Percentiles rank a stretch among this genome's conserved stretches.
These are phyloP conservation scores for Toxonevra muliebris DNA, from an alignment of 2,888 invertebrate genomes.

Conservation along the genomic window DNA sequence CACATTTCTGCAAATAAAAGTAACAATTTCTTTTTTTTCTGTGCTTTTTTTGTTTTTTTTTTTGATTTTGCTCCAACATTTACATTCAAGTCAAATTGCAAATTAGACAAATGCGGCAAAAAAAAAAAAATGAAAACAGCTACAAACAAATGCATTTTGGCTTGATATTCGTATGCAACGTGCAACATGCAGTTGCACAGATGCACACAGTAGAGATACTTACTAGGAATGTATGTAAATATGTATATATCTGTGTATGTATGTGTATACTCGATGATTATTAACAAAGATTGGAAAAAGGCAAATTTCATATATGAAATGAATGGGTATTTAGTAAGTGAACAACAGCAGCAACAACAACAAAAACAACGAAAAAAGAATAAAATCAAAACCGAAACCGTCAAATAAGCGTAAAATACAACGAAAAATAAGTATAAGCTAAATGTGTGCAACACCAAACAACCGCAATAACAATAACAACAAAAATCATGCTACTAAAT, in stretches of 20 bases:
- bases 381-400: constrained; percentile 3
- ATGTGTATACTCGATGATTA: constrained; percentile 21
- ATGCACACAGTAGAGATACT: background rate
- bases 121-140: no score
- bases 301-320: background rate
- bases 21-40: no score
- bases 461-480: constrained; percentile 1
- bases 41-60: no score
- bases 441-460: background rate
- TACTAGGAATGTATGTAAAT: background rate
- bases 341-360: background rate
- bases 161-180: background rate
- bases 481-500: constrained; percentile 26
- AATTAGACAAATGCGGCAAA: no score
- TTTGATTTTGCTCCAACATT: no score
- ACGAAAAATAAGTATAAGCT: no score
- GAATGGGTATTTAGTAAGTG: background rate
- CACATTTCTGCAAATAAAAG: no score
- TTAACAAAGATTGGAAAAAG: constrained; percentile 28
- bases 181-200: background rate
- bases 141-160: no score
- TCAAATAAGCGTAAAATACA: constrained; percentile 20
- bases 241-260: no score
- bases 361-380: constrained; percentile 4
- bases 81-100: no score